phyloP scores from a whole-genome alignment of 2,888 invertebrate species.

The Cabera pusaria region DNA sequence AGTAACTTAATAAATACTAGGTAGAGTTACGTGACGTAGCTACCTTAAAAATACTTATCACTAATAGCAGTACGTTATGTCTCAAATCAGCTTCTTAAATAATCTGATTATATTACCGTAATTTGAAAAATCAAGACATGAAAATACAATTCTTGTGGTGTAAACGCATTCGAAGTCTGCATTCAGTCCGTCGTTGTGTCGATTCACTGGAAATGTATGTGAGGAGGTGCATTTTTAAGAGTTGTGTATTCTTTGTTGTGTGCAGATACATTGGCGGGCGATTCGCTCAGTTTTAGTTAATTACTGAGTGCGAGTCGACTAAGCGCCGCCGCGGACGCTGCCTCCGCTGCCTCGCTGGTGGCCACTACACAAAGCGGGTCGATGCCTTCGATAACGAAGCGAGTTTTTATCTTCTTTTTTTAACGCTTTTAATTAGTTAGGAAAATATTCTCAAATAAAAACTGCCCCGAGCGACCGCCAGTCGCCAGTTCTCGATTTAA shows the following conservation, averaged over 20 bases:
- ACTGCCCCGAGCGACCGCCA: slow-evolving; percentile 62
- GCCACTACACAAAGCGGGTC: slow-evolving; percentile 78
- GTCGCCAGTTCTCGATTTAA: slow-evolving; percentile 55
- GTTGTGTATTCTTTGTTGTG: slow-evolving; percentile 56
- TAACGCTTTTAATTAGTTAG: slow-evolving; percentile 83
- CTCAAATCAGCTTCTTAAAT: too few species aligned
- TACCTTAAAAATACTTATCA: too few species aligned
- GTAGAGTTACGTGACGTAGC: too few species aligned
- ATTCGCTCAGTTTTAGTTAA: slow-evolving; percentile 73
- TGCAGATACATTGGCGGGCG: slow-evolving; percentile 46
- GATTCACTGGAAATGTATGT: slow-evolving; percentile 44
- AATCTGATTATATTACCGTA: too few species aligned
- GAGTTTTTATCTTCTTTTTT: slow-evolving; percentile 80
- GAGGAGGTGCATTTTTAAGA: slow-evolving; percentile 55
- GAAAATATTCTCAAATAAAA: slow-evolving; percentile 82
- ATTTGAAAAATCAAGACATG: too few species aligned
- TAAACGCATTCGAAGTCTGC: too few species aligned
- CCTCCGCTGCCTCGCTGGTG: slow-evolving; percentile 48
- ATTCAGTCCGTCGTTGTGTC: slow-evolving; percentile 17
- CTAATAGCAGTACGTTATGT: too few species aligned
- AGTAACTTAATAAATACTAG: too few species aligned
- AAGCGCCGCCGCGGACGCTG: slow-evolving; percentile 55
- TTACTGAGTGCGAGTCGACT: slow-evolving; percentile 70
- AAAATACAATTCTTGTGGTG: too few species aligned
- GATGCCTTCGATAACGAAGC: slow-evolving; percentile 81